phyloP scores from a whole-genome alignment of 2,797 vertebrate genomes.

The Oophaga sylvatica region DNA sequence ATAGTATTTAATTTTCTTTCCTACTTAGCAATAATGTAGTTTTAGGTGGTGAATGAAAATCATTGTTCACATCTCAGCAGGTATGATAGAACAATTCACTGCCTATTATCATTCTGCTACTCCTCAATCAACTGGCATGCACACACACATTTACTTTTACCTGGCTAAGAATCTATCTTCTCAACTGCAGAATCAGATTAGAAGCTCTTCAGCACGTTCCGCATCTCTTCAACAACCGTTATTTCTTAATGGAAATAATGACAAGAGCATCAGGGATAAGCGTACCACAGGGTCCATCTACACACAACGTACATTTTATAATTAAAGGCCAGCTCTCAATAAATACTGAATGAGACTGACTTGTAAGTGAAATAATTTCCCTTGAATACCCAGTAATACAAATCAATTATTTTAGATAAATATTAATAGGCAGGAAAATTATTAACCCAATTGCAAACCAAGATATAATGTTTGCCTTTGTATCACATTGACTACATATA shows the following conservation, averaged over 20 bases:
- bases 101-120: slow-evolving; percentile 49
- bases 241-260: slow-evolving; percentile 26
- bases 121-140: slow-evolving; percentile 61
- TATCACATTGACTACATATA: neutral
- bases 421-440: slow-evolving; percentile 21
- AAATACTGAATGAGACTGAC: slow-evolving; percentile 47
- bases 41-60: slow-evolving; percentile 20
- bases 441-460: neutral
- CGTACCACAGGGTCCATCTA: slow-evolving; percentile 27
- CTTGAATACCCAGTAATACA: slow-evolving; percentile 27
- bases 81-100: slow-evolving; percentile 37
- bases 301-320: slow-evolving; percentile 60
- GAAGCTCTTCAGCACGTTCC: slow-evolving; percentile 39
- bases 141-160: slow-evolving; percentile 49
- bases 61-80: slow-evolving; percentile 6
- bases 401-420: slow-evolving; percentile 53
- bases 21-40: neutral
- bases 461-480: neutral
- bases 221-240: slow-evolving; percentile 37
- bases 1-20: neutral
- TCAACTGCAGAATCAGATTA: slow-evolving; percentile 24
- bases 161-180: slow-evolving; percentile 44
- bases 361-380: slow-evolving; percentile 50
- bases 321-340: slow-evolving; percentile 58
- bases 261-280: slow-evolving; percentile 19